phyloP scores from a whole-genome alignment of 2,113 vertebrate species.

The Sceloporus undulatus region DNA sequence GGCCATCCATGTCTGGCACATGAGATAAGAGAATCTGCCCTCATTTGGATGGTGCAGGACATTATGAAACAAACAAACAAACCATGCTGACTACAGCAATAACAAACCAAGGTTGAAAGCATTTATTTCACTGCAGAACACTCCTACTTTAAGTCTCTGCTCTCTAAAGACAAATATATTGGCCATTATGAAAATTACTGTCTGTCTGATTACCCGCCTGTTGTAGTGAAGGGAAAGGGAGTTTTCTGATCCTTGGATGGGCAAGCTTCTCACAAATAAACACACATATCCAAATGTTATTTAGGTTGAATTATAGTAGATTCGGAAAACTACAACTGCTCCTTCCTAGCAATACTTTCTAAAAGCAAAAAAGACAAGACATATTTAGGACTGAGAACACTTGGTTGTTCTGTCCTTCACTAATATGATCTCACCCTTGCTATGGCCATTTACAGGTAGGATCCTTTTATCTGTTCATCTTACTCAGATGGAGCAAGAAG shows the following conservation, averaged over 20 bases:
- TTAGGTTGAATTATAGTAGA: background rate
- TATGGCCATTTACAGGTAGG: background rate
- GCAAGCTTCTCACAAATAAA: background rate
- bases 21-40: conserved; percentile 18
- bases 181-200: background rate
- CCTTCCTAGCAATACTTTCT: background rate
- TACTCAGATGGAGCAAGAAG: too few relatives aligned
- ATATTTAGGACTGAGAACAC: background rate
- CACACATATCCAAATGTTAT: background rate
- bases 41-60: background rate
- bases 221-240: background rate
- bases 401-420: background rate
- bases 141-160: background rate
- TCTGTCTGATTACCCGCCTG: background rate
- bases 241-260: background rate
- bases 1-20: conserved; percentile 6
- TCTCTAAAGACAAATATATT: background rate
- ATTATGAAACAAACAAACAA: conserved; percentile 2
- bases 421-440: background rate
- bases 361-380: background rate
- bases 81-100: background rate
- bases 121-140: background rate
- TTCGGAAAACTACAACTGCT: background rate
- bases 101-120: background rate
- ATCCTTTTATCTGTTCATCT: background rate